These are phyloP conservation scores for Procambarus virginalis DNA, from an alignment of 1,140 invertebrate species.

Conservation along the genomic window DNA sequence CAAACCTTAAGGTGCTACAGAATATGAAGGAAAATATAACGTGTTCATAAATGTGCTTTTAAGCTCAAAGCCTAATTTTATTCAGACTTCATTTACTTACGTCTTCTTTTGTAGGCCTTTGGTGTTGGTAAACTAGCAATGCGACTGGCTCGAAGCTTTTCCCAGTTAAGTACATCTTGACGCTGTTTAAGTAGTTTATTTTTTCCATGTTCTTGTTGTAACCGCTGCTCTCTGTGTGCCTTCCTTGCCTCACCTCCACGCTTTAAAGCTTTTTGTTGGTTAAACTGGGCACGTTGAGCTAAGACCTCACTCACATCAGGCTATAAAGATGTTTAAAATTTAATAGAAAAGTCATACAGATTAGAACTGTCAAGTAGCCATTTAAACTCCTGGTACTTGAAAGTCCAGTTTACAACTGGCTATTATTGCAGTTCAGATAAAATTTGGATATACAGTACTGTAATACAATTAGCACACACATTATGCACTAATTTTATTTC, in stretches of 20 bases:
- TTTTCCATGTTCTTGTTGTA: background rate
- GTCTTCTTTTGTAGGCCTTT: background rate
- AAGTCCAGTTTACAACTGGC: no score
- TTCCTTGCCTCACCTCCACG: slow-evolving; percentile 6
- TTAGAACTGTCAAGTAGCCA: no score
- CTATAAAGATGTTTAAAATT: background rate
- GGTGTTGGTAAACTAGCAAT: slow-evolving; percentile 21
- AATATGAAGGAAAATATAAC: no score
- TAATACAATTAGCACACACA: no score
- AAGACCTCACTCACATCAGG: background rate
- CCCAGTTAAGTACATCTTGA: slow-evolving; percentile 5
- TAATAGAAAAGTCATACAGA: no score
- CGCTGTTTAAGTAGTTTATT: background rate
- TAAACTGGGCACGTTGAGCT: background rate
- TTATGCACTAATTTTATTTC: no score
- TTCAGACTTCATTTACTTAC: background rate
- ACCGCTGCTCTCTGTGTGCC: background rate
- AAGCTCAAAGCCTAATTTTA: no score
- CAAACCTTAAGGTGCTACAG: no score
- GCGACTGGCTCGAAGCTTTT: slow-evolving; percentile 2
- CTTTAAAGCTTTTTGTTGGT: background rate
- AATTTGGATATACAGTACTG: no score
- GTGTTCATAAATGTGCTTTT: no score
- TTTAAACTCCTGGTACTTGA: no score
- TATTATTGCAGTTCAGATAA: no score